Conservation (phyloP, 2,888 invertebrate genomes). For the Gnatocerus cornutus region DNA sequence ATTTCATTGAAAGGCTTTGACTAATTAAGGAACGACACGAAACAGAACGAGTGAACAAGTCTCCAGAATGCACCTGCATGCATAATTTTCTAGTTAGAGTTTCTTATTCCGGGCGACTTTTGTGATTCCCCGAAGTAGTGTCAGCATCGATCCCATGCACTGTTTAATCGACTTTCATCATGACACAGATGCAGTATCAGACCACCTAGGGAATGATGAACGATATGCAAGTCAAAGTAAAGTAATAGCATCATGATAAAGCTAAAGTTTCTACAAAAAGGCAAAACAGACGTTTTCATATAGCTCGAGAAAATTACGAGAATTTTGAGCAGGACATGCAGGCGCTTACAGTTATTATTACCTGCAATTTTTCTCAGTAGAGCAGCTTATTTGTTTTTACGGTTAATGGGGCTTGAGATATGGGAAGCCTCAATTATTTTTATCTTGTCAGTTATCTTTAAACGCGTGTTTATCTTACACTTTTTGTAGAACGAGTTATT, state of each 20-base stretch:
- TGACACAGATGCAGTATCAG: slow-evolving; percentile 41
- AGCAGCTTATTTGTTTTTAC: slow-evolving; percentile 25
- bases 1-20: background rate
- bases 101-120: no score
- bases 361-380: slow-evolving; percentile 16
- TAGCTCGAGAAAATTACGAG: slow-evolving; percentile 15
- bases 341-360: slow-evolving; percentile 20
- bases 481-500: slow-evolving; percentile 20
- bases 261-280: slow-evolving; percentile 22
- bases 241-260: slow-evolving; percentile 39
- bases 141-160: slow-evolving; percentile 22
- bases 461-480: slow-evolving; percentile 33
- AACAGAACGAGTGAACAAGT: background rate
- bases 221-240: slow-evolving; percentile 41
- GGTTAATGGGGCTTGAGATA: slow-evolving; percentile 34
- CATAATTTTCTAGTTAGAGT: slow-evolving; percentile 9
- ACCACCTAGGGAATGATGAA: slow-evolving; percentile 44
- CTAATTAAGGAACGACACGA: slow-evolving; percentile 8
- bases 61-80: background rate
- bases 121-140: background rate
- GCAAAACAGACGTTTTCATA: slow-evolving; percentile 33
- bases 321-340: slow-evolving; percentile 11
- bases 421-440: slow-evolving; percentile 35
- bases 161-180: slow-evolving; percentile 37
- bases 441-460: slow-evolving; percentile 39